Percentiles rank a stretch among this genome's conserved stretches.
These are phyloP conservation scores for Encarsia formosa DNA, from an alignment of 2,888 invertebrate species.

Conservation along the genomic window DNA sequence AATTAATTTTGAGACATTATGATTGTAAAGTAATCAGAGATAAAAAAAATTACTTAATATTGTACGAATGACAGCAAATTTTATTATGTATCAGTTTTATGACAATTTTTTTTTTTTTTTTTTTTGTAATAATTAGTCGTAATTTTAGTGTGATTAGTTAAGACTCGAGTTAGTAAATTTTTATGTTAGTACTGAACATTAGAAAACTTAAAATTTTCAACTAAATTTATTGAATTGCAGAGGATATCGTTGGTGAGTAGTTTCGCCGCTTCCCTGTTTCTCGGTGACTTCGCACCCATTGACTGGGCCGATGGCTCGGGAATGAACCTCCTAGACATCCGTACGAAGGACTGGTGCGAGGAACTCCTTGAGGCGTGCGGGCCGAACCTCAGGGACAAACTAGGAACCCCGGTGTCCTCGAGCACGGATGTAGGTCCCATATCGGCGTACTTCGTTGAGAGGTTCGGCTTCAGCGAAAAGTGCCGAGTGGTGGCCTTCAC, in stretches of 20 bases:
- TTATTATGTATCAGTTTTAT: too few species aligned
- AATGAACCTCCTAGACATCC: constrained; percentile 90
- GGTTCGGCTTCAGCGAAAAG: constrained; percentile 77
- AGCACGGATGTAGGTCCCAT: constrained; percentile 68
- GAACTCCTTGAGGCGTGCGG: constrained; percentile 75
- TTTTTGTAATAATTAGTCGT: too few species aligned
- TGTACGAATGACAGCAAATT: too few species aligned
- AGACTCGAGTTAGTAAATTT: too few species aligned
- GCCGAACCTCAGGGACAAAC: constrained; percentile 66
- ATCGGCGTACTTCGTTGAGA: constrained; percentile 74
- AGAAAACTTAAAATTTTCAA: not conserved
- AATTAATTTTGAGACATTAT: too few species aligned
- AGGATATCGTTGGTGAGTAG: constrained; percentile 91
- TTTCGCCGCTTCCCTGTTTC: constrained; percentile 82
- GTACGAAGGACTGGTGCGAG: constrained; percentile 70
- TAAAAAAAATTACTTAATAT: too few species aligned
- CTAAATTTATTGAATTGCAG: constrained; percentile 51
- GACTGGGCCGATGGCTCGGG: constrained; percentile 92
- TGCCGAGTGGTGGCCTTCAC: constrained; percentile 87
- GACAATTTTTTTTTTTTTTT: too few species aligned
- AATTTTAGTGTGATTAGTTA: too few species aligned
- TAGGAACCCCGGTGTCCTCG: constrained; percentile 73
- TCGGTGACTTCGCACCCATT: constrained; percentile 84
- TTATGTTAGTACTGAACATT: not conserved
- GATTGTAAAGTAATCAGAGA: too few species aligned